Evolutionary conservation across 2,797 vertebrate species (phyloP).

Genomic region (Sebastes reedi): DNA sequence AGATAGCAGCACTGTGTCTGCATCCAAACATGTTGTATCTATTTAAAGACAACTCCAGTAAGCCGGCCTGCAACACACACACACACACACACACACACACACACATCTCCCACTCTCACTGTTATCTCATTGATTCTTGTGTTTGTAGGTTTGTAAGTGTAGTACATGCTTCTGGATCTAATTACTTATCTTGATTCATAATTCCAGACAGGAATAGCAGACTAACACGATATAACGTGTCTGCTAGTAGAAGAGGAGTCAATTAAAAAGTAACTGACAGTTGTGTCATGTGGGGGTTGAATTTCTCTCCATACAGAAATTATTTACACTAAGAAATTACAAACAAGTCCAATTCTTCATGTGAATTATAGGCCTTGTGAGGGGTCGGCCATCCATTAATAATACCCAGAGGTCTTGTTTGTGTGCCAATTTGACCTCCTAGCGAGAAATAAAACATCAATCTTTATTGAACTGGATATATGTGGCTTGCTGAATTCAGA

Average conservation of each 20-base stretch:
- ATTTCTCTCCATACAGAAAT: background rate
- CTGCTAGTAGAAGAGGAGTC: background rate
- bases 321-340: background rate
- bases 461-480: background rate
- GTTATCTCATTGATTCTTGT: background rate
- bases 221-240: background rate
- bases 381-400: background rate
- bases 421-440: background rate
- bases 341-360: constrained; percentile 3
- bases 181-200: constrained; percentile 21
- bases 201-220: background rate
- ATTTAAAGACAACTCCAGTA: constrained; percentile 48
- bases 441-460: background rate
- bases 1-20: constrained; percentile 43
- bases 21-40: constrained; percentile 16
- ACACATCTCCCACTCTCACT: background rate
- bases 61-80: background rate
- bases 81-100: background rate
- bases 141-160: background rate
- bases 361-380: constrained; percentile 3
- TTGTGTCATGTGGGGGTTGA: background rate
- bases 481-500: background rate
- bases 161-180: background rate
- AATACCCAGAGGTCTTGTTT: constrained; percentile 8
- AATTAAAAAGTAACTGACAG: background rate